phyloP scores from a whole-genome alignment of 1,140 invertebrate genomes.

The Riptortus pedestris region DNA sequence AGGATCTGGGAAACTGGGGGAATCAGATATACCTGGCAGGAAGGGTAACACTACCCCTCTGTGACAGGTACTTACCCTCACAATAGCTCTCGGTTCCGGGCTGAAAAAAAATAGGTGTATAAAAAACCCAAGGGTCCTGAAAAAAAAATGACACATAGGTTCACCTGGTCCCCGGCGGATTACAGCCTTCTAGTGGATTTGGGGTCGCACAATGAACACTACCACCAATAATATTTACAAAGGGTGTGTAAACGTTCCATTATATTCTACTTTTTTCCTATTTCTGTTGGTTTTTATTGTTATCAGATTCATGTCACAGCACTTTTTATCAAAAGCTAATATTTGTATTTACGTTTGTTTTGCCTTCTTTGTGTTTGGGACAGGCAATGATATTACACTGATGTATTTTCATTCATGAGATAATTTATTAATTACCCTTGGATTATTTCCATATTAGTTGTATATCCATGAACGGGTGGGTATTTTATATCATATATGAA shows the following conservation, averaged over 20 bases:
- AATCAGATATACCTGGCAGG: not conserved
- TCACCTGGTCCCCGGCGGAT: not conserved
- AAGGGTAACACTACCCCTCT: too few relatives aligned
- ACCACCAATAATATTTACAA: not conserved
- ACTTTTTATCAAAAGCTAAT: too few relatives aligned
- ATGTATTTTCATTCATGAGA: too few relatives aligned
- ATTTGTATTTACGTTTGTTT: too few relatives aligned
- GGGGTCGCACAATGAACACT: not conserved
- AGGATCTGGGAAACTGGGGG: not conserved
- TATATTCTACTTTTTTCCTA: not conserved
- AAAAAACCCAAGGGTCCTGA: not conserved
- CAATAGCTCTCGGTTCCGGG: not conserved
- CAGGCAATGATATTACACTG: too few relatives aligned
- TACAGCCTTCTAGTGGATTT: not conserved
- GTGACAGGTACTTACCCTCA: not conserved
- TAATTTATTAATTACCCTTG: too few relatives aligned
- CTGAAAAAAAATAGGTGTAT: not conserved
- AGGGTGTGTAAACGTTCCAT: not conserved
- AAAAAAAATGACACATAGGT: not conserved
- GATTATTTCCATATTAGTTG: too few relatives aligned
- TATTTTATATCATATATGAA: too few relatives aligned
- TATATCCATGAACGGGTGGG: too few relatives aligned
- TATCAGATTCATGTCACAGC: too few relatives aligned
- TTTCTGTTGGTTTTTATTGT: too few relatives aligned
- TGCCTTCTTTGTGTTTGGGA: too few relatives aligned